Evolutionary conservation across 1,140 invertebrate genomes (phyloP), one percentile per base, ranked within the genome.

Genomic region (Sminthurinus signatus): DNA sequence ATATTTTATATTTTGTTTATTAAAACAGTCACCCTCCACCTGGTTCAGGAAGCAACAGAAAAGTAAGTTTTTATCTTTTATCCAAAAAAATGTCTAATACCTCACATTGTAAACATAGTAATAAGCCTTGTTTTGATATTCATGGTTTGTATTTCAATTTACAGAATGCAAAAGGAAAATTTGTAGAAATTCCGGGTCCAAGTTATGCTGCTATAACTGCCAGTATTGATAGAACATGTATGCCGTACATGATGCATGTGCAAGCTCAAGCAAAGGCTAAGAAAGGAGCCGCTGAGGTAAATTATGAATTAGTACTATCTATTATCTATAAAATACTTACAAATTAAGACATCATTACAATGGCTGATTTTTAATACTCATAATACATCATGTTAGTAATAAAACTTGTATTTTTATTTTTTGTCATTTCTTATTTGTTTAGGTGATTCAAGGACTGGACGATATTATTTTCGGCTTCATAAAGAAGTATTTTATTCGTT

Each of bases 1-100:
- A n/a, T n/a, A n/a, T n/a, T n/a, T n/a, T n/a, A n/a, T n/a, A n/a
- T n/a, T n/a, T n/a, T n/a, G n/a, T n/a, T n/a, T n/a, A n/a, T n/a
- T n/a, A n/a, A n/a, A n/a, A n/a, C n/a, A n/a, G n/a, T n/a, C 91
- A 94, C 81, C 89, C 89, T 0, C 82, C 86, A 1, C 86, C 86
- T 0, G 86, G 57, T 3, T 48, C 55, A 21, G 57, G 4, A 14
- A 57, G n/a, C n/a, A n/a, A n/a, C n/a, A n/a, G n/a, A n/a, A n/a
- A n/a, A n/a, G n/a, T n/a, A n/a, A n/a, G n/a, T n/a, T n/a, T n/a
- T n/a, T n/a, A n/a, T n/a, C n/a, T n/a, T n/a, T n/a, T n/a, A n/a
- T n/a, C n/a, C n/a, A n/a, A n/a, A n/a, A n/a, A n/a, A n/a, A n/a
- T n/a, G n/a, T n/a, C n/a, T n/a, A n/a, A n/a, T n/a, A n/a, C n/a